Percentiles rank a stretch among this genome's conserved stretches.
These are phyloP conservation scores for Trogon melanurus DNA, from an alignment of 2,113 vertebrate genomes.

Conservation along the genomic window DNA sequence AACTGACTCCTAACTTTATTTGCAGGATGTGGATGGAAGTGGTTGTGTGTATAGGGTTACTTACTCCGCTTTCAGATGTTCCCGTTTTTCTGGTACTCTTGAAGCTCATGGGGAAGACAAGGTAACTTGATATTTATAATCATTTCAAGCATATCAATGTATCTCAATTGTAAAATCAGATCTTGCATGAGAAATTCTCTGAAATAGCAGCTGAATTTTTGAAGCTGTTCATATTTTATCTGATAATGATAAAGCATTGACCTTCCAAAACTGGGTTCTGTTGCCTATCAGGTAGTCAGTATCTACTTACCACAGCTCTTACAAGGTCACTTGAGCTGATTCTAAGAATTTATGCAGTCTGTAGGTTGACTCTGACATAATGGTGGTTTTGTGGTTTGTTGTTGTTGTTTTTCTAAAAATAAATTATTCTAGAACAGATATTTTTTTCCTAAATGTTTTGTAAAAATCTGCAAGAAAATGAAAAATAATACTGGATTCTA, in stretches of 20 bases:
- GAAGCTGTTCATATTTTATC: not conserved
- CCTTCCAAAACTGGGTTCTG: not conserved
- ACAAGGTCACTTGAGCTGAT: not conserved
- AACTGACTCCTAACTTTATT: constrained; percentile 15
- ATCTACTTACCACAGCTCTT: not conserved
- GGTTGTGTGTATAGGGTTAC: constrained; percentile 87
- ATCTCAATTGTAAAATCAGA: not conserved
- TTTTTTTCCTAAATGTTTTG: not conserved
- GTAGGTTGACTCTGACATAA: not conserved
- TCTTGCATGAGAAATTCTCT: not conserved
- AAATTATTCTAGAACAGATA: not conserved
- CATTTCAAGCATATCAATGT: not conserved
- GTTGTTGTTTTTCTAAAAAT: not conserved
- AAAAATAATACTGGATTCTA: not conserved
- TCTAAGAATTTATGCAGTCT: not conserved
- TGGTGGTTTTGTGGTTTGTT: not conserved
- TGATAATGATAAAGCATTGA: not conserved
- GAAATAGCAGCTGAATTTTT: not conserved
- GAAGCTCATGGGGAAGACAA: constrained; percentile 79
- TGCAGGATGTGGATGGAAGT: constrained; percentile 86
- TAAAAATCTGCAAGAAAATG: not conserved
- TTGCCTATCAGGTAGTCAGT: not conserved
- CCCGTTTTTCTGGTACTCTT: constrained; percentile 83
- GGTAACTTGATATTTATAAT: constrained; percentile 70
- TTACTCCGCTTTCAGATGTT: constrained; percentile 89